These are phyloP conservation scores for Glyphotaelius pellucidus DNA, from an alignment of 2,888 invertebrate species.

Conservation along the genomic window DNA sequence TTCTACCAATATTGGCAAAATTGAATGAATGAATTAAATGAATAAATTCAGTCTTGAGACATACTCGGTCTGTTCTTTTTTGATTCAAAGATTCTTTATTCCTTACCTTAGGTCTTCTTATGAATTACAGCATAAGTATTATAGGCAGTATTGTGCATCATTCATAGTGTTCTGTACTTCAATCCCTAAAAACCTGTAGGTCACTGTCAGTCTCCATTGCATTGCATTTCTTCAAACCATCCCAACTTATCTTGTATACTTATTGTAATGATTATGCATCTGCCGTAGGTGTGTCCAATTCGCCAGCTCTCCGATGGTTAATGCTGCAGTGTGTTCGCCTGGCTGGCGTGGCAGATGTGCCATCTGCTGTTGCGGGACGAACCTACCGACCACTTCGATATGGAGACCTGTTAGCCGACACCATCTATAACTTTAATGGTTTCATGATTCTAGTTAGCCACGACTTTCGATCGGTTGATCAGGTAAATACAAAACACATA, in stretches of 20 bases:
- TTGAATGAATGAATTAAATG: conserved; percentile 77
- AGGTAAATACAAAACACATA: conserved; percentile 79
- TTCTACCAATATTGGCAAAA: conserved; percentile 88
- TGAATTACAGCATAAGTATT: too few relatives aligned
- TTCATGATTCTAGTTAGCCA: conserved; percentile 99
- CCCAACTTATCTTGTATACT: too few relatives aligned
- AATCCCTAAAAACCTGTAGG: too few relatives aligned
- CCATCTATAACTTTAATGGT: conserved; percentile 98
- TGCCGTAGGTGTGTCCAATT: conserved; percentile 81
- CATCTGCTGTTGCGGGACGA: conserved; percentile 90
- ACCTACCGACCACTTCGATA: conserved; percentile 97
- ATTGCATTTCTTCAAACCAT: too few relatives aligned
- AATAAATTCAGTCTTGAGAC: too few relatives aligned
- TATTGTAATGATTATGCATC: too few relatives aligned
- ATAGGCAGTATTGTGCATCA: too few relatives aligned
- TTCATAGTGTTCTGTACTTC: too few relatives aligned
- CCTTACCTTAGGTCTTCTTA: too few relatives aligned
- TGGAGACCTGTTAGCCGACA: conserved; percentile 99
- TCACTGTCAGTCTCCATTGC: too few relatives aligned
- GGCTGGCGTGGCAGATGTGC: conserved; percentile 98
- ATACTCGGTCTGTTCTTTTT: conserved; percentile 71
- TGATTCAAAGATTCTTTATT: too few relatives aligned
- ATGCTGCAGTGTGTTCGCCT: conserved; percentile 98
- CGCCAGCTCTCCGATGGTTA: conserved; percentile 98
- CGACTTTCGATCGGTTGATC: conserved; percentile 99